Evolutionary conservation across 2,888 invertebrate species (phyloP).

Genomic region (Ashinkailepas kermadecensis): DNA sequence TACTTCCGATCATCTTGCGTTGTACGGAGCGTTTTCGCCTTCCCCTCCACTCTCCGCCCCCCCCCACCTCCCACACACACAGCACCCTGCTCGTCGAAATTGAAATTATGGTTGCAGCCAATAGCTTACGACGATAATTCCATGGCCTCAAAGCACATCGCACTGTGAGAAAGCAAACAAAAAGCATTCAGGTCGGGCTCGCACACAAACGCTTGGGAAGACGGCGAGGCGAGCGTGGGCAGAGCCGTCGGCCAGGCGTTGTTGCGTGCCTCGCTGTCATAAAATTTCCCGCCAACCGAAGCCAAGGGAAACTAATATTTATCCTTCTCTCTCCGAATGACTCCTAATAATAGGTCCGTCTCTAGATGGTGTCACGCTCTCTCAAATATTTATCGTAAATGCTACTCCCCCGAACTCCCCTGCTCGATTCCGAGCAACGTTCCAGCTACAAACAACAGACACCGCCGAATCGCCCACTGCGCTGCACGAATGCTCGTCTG

Average conservation of each 20-base stretch:
- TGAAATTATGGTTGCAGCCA: too few species aligned
- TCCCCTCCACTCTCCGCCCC: too few species aligned
- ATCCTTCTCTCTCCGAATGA: conserved; percentile 22
- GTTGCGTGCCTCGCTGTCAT: conserved; percentile 17
- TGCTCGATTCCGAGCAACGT: not conserved
- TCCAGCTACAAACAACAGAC: not conserved
- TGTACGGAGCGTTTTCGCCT: too few species aligned
- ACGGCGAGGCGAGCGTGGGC: not conserved
- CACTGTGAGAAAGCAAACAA: not conserved
- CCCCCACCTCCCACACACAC: too few species aligned
- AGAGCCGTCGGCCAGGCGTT: not conserved
- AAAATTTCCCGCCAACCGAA: conserved; percentile 20
- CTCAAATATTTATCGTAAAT: conserved; percentile 15
- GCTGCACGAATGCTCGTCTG: not conserved
- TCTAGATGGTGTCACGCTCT: conserved; percentile 19
- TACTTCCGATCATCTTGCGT: too few species aligned
- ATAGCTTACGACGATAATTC: not conserved
- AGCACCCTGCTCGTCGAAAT: too few species aligned
- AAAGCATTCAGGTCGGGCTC: not conserved
- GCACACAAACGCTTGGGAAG: not conserved
- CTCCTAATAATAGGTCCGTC: conserved; percentile 21
- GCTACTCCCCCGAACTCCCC: not conserved
- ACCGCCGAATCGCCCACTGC: not conserved
- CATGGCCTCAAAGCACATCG: not conserved
- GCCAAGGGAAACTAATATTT: conserved; percentile 19